Evolutionary conservation across 2,797 vertebrate genomes (phyloP).

Genomic region (Oreochromis grahami): DNA sequence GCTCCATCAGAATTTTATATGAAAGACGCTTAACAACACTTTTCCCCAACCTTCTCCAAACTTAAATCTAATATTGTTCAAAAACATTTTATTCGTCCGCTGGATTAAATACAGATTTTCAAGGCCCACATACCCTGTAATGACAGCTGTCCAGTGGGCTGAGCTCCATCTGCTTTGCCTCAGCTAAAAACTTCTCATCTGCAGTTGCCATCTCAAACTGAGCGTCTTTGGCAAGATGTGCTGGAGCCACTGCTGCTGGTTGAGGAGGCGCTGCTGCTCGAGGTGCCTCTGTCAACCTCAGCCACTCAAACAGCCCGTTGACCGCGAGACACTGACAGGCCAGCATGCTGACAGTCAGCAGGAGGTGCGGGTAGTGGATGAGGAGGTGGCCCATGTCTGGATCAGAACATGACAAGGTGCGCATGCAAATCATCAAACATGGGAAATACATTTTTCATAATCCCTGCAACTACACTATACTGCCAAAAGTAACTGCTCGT

Average conservation of each 20-base stretch:
- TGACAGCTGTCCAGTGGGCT: constrained; percentile 71
- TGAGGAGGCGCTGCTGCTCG: not conserved
- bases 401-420: not conserved
- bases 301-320: constrained; percentile 75
- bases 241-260: not conserved
- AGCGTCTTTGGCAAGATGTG: constrained; percentile 37
- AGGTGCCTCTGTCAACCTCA: constrained; percentile 32
- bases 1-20: not conserved
- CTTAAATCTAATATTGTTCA: not conserved
- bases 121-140: constrained; percentile 38
- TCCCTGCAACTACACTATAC: not conserved
- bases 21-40: not conserved
- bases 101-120: not conserved
- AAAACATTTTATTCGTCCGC: not conserved
- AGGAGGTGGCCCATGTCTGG: constrained; percentile 42
- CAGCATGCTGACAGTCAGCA: constrained; percentile 47
- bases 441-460: not conserved
- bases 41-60: not conserved
- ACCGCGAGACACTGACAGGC: constrained; percentile 25
- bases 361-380: not conserved
- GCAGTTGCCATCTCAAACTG: constrained; percentile 67
- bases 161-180: constrained; percentile 61
- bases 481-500: not conserved
- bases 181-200: constrained; percentile 72
- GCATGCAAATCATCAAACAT: not conserved